Conservation (phyloP, 2,797 vertebrate species). For the Danionella dracula region DNA sequence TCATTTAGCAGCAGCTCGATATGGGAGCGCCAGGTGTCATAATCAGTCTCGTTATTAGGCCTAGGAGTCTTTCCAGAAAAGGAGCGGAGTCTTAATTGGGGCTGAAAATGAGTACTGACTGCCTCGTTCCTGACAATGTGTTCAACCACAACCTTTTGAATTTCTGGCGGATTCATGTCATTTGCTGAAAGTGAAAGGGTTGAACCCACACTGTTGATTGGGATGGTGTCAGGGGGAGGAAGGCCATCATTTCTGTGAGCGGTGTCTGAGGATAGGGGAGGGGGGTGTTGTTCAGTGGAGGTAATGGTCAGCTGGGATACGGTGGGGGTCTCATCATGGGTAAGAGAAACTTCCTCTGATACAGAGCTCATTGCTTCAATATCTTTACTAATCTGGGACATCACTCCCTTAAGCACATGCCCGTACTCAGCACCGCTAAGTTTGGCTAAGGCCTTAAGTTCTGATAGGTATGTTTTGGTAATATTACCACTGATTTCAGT, state of each 20-base stretch:
- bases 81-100: neutral
- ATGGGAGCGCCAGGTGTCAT: conserved; percentile 2
- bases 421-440: neutral
- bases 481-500: neutral
- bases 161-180: conserved; percentile 7
- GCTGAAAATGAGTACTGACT: neutral
- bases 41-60: conserved; percentile 18
- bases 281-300: too few species aligned
- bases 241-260: too few species aligned
- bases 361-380: neutral
- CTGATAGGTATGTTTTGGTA: conserved; percentile 4
- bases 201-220: too few species aligned
- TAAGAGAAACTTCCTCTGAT: neutral
- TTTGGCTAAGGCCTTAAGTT: neutral
- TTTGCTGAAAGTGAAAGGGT: neutral
- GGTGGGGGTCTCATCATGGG: neutral
- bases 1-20: conserved; percentile 23
- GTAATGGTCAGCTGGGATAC: too few species aligned
- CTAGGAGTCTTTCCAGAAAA: conserved; percentile 27
- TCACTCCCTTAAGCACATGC: neutral
- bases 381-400: neutral
- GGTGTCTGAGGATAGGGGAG: too few species aligned
- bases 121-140: conserved; percentile 19
- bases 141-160: conserved; percentile 21
- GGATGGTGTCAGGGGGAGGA: too few species aligned